Evolutionary conservation across 2,113 vertebrate species (phyloP), one percentile per base, ranked within the genome.

Genomic region (Myiozetetes cayanensis): DNA sequence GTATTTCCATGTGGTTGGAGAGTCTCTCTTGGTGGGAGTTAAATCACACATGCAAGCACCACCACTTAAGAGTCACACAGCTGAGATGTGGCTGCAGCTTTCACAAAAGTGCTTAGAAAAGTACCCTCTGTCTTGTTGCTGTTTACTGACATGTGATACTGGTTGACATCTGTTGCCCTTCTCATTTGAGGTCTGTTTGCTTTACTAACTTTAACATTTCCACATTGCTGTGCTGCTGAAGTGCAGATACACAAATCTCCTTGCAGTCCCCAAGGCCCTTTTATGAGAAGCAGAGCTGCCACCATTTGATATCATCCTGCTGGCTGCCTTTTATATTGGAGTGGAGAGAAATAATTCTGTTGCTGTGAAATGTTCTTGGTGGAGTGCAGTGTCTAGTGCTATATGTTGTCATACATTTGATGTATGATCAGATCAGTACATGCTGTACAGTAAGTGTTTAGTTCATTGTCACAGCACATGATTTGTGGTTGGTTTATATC

Each of bases 91-190:
- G 84, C 78, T 82, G 55, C 24, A 53, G 92, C 89, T 94, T 83
- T 94, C 94, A 96, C 95, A 95, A 95, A 95, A 92, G 88, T 82
- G 37, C 88, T 95, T 91, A 95, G 93, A 96, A 91, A 88, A 96
- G 94, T 96, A 83, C 91, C 90, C 96, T 94, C 72, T 93, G 87
- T 78, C 84, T 89, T 81, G 68, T 96, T 95, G 94, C 94, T 96
- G 96, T 97, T 96, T 97, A 98, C 95, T 95, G 97, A 97, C 91
- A 97, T 92, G 85, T 92, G 97, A 98, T 97, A 94, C 95, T 53
- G 72, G 53, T 88, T 97, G 96, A 98, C 97, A 98, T 97, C 96
- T 98, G 97, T 97, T 98, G 95, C 96, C 95, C 95, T 97, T 97
- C 97, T 97, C 95, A 93, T 96, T 85, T 91, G 93, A 96, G 95